Conservation (phyloP, 2,113 vertebrate species). For the Xiphophorus hellerii region DNA sequence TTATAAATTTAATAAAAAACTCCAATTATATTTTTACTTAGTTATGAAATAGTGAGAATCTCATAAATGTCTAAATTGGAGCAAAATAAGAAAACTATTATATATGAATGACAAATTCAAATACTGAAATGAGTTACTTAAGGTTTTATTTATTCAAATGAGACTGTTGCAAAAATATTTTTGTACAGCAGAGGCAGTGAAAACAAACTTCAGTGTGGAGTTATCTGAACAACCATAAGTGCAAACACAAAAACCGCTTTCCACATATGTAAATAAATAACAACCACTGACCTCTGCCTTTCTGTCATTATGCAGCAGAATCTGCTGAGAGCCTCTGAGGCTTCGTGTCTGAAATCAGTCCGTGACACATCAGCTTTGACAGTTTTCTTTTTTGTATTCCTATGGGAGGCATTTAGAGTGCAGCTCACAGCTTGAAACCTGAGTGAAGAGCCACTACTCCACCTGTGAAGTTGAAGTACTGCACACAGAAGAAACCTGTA, state of each 20-base stretch:
- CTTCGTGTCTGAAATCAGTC: background rate
- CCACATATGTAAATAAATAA: conserved; percentile 9
- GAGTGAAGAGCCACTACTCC: conserved; percentile 96
- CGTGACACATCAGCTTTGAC: conserved; percentile 7
- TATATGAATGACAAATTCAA: too few species aligned
- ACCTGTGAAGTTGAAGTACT: conserved; percentile 84
- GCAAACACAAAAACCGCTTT: background rate
- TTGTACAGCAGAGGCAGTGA: background rate
- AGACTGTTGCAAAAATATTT: background rate
- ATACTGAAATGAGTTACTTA: background rate
- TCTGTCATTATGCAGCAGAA: background rate
- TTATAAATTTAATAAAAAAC: too few species aligned
- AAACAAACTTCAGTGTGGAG: background rate
- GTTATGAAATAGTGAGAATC: too few species aligned
- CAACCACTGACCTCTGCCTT: conserved; percentile 7
- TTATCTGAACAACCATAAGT: background rate
- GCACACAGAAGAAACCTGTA: conserved; percentile 88
- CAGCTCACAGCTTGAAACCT: conserved; percentile 91
- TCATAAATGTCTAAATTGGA: too few species aligned
- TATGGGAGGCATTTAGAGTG: background rate
- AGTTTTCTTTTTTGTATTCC: background rate
- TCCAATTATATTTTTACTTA: too few species aligned
- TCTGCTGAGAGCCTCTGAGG: background rate
- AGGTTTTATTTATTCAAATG: conserved; percentile 17
- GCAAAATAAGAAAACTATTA: too few species aligned